Base-by-base conservation (phyloP, 1,140 invertebrate species). In the Drosophila jambulina region DNA sequence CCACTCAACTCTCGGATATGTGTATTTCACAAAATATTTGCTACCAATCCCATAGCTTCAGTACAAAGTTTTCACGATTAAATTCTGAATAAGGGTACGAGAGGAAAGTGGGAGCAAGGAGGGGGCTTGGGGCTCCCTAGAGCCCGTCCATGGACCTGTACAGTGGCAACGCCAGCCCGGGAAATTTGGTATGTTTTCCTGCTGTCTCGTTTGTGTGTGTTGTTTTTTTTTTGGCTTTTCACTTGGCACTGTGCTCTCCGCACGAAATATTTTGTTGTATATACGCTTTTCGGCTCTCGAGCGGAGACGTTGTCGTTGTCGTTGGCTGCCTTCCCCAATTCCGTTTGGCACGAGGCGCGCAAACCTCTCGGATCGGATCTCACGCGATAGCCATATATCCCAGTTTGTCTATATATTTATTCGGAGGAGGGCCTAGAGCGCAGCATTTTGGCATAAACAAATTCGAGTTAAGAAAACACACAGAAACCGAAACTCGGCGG, bases 241-340 rank as follows among this genome's bases (percentile, higher is more conserved):
- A 51, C n/a, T 51, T 65, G 72, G 69, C 82, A 70, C 84, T 81
- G 64, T 72, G 32, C 53, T 38, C 48, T 54, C 29, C 21, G 42
- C 63, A 58, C 61, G 53, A 76, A 90, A 79, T 82, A 90, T 82
- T 76, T 85, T 80, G 80, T 90, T 90, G 86, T 88, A 90, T 90
- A 88, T 82, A 88, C 85, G 85, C 78, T 88, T 88, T 88, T 88
- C 78, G 85, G 78, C 78, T 90, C 74, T 85, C 85, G 85, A 88
- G 70, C 86, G 74, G 85, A 74, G 75, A 90, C 82, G 85, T 90
- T 76, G 84, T 88, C 65, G 81, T 78, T 53, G 57, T 62, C 53
- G 34, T 75, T 68, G 75, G 70, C 80, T 77, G 83, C 80, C 83
- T 82, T 86, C 42, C 80, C 54, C 62, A 67, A 82, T 75, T 79